Evolutionary conservation across 2,888 invertebrate species (phyloP).

Genomic region (Nomada ferruginata): DNA sequence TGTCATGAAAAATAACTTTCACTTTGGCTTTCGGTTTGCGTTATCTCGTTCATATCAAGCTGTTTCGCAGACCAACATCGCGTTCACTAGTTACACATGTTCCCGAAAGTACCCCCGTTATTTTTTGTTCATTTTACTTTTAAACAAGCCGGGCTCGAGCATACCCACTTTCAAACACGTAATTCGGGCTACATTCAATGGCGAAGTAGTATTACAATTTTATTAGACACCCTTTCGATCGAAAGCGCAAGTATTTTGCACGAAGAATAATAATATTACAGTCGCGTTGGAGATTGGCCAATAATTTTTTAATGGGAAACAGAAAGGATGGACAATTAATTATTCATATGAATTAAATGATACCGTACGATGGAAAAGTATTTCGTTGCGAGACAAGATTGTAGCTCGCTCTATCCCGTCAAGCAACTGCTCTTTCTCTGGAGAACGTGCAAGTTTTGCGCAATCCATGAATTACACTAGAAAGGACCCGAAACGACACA

Average conservation of each 20-base stretch:
- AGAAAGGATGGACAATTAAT: neutral
- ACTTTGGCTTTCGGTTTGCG: conserved; percentile 50
- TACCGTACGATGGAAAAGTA: conserved; percentile 4
- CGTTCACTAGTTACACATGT: conserved; percentile 27
- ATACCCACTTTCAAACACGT: neutral
- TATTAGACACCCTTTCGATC: too few relatives aligned
- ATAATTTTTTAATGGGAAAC: too few relatives aligned
- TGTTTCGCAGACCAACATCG: conserved; percentile 26
- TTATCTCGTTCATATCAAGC: conserved; percentile 42
- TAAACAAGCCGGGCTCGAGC: neutral
- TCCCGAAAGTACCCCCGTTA: conserved; percentile 36
- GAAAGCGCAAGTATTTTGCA: too few relatives aligned
- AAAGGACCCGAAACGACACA: conserved; percentile 40
- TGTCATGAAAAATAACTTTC: conserved; percentile 48
- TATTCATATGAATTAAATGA: neutral
- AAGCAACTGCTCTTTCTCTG: conserved; percentile 55
- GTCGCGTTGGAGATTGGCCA: too few relatives aligned
- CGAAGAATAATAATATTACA: too few relatives aligned
- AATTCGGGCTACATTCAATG: neutral
- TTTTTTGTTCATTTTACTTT: conserved; percentile 7
- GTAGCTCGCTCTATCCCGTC: conserved; percentile 31
- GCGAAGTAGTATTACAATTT: neutral
- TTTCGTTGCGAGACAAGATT: conserved; percentile 11
- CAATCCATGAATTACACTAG: conserved; percentile 44
- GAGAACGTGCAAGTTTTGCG: conserved; percentile 46